Base-by-base conservation (phyloP, 1,140 invertebrate genomes). In the Drosophila sproati region DNA sequence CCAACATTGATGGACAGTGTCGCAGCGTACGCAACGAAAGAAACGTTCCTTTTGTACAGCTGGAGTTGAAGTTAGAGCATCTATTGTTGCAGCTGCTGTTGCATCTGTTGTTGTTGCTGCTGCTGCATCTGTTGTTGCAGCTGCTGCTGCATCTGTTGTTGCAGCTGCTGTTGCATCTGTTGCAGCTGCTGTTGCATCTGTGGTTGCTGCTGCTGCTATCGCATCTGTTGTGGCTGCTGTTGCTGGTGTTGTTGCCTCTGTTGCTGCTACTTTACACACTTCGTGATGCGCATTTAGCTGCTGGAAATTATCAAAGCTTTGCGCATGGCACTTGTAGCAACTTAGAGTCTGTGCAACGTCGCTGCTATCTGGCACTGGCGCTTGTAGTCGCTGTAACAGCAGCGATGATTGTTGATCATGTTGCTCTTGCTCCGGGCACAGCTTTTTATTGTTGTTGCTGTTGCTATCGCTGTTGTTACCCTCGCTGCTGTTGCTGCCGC, bases 1-100 rank as follows among this genome's bases (percentile, higher is more conserved):
- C 96, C 96, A 97, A 76, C 96, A 96, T 92, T 97, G 96, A 93
- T 96, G 96, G 77, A 97, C 96, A 2, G 95, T 96, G 31, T 95
- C 95, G 91, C 96, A 97, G 1, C 95, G 95, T 6, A 95, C 95
- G 90, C 96, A 97, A 77, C 96, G 97, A 60, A 96, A 96, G 93
- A 96, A 90, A 0, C 80, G 77, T 45, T 89, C 82, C 45, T 74
- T 77, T 10, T 34, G 7, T 2, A 20, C 0, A 7, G 35, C n/a
- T 2, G 51, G 35, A 5, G 34, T 3, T 20, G 34, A 8, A 50
- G 3, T 37, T 4, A 5, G 2, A 8, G 41, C 0, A n/a, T 1
- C 28, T 4, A 43, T 2, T 20, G 47, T 32, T 8, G 29, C 8
- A 45, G 20, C 1, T 5, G 2, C 8, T 5, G 32, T 10, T 48